These are phyloP conservation scores for Eurois occulta DNA, from an alignment of 2,888 invertebrate species.

Conservation along the genomic window DNA sequence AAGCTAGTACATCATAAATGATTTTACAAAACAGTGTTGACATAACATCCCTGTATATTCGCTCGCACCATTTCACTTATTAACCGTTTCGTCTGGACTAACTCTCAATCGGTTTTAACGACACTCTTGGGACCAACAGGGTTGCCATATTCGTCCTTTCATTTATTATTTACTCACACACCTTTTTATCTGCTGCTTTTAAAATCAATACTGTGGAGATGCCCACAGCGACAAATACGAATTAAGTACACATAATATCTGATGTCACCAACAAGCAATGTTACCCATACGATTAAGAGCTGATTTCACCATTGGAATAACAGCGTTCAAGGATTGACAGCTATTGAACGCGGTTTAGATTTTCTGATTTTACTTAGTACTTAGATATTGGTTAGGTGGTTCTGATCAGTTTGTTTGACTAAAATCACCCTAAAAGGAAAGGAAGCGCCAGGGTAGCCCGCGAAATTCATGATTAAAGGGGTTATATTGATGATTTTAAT, in stretches of 20 bases:
- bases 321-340: neutral
- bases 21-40: slow-evolving; percentile 12
- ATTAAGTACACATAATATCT: neutral
- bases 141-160: slow-evolving; percentile 34
- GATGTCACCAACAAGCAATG: neutral
- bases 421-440: too few relatives aligned
- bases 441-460: too few relatives aligned
- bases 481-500: too few relatives aligned
- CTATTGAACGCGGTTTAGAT: neutral
- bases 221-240: too few relatives aligned
- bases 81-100: slow-evolving; percentile 43
- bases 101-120: slow-evolving; percentile 39
- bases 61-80: slow-evolving; percentile 28
- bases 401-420: too few relatives aligned
- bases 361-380: too few relatives aligned
- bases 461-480: too few relatives aligned
- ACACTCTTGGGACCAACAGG: slow-evolving; percentile 35
- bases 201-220: slow-evolving; percentile 19
- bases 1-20: slow-evolving; percentile 18
- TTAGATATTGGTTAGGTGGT: too few relatives aligned
- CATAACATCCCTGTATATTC: slow-evolving; percentile 3
- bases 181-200: slow-evolving; percentile 22
- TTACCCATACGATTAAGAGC: neutral
- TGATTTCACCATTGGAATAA: neutral
- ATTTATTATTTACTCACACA: slow-evolving; percentile 41